Evolutionary conservation across 2,113 vertebrate genomes (phyloP), one percentile per base, ranked within the genome.

Genomic region (Ranitomeya imitator): DNA sequence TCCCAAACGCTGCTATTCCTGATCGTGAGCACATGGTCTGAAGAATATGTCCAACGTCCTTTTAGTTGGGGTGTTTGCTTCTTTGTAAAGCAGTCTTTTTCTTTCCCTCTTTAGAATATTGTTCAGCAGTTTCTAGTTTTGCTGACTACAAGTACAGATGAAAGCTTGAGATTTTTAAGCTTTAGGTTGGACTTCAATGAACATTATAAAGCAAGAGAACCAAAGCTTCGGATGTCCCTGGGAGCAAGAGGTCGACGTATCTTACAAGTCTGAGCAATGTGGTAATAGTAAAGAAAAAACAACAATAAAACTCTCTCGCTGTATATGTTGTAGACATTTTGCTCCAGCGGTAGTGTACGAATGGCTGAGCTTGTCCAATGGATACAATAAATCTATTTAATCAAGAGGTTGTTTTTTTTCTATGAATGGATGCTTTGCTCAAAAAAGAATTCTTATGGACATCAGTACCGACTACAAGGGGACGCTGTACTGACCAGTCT

Each of bases 161-260:
- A 99, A 92, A 99, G 97, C 83, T 96, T 98, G 21, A 96, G 94
- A 54, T 99, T 99, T 93, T 96, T 99, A 73, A 99, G 97, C 95
- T 99, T 99, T 91, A 93, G 98, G n/a, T 91, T 98, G 91, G 98
- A 99, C 94, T 99, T 99, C 92, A 99, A 97, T 0, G 98, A 99
- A 80, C 97, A 98, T 91, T 98, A 98, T 90, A 97, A 96, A 91
- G 97, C 97, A 52, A 91, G 97, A 73, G 97, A 99, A 91, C 97
- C 97, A 0, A 93, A 97, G 63, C 97, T 99, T 89, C 95, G 95
- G 0, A 92, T 96, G 1, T 99, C 97, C 0, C 90, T 99, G n/a
- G 97, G 97, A 91, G 85, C 93, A 16, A 93, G 97, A 79, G 96
- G 97, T 82, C 95, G 97, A 9, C 95, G 96, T 10, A 94, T 93